These are phyloP conservation scores for Aldabrachelys gigantea DNA, from an alignment of 2,113 vertebrate species.

Conservation along the genomic window DNA sequence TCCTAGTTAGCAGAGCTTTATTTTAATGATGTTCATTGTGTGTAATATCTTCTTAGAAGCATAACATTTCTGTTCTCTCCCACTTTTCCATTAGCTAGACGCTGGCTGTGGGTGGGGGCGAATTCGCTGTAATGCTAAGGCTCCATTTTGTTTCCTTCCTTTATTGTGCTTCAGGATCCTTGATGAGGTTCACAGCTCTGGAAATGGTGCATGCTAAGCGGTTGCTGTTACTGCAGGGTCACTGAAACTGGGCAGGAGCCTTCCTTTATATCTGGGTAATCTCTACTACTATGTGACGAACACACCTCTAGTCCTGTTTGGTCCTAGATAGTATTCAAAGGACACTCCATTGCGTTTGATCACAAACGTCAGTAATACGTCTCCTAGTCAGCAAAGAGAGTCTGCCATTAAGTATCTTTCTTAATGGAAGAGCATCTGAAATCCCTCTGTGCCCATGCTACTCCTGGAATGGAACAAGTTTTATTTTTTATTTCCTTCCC, in stretches of 20 bases:
- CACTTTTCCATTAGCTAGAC: constrained; percentile 51
- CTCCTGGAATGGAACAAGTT: background rate
- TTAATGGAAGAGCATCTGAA: background rate
- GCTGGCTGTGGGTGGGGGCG: constrained; percentile 40
- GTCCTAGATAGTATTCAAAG: background rate
- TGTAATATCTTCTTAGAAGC: constrained; percentile 67
- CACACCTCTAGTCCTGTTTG: constrained; percentile 13
- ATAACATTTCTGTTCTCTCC: constrained; percentile 57
- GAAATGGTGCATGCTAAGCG: background rate
- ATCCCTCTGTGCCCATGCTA: background rate
- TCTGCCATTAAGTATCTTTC: background rate
- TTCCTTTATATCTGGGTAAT: background rate
- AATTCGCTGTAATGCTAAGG: background rate
- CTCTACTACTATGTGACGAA: background rate
- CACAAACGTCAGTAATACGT: background rate
- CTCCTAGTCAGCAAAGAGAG: background rate
- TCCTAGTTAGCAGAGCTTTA: constrained; percentile 52
- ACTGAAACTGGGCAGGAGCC: background rate
- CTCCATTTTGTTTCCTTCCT: constrained; percentile 14
- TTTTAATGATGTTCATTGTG: constrained; percentile 10
- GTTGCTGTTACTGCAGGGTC: background rate
- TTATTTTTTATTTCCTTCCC: background rate
- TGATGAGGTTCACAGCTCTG: constrained; percentile 18
- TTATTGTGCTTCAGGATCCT: background rate
- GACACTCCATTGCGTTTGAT: background rate